These are phyloP conservation scores for Otus sunia DNA, from an alignment of 2,113 vertebrate species.

Conservation along the genomic window DNA sequence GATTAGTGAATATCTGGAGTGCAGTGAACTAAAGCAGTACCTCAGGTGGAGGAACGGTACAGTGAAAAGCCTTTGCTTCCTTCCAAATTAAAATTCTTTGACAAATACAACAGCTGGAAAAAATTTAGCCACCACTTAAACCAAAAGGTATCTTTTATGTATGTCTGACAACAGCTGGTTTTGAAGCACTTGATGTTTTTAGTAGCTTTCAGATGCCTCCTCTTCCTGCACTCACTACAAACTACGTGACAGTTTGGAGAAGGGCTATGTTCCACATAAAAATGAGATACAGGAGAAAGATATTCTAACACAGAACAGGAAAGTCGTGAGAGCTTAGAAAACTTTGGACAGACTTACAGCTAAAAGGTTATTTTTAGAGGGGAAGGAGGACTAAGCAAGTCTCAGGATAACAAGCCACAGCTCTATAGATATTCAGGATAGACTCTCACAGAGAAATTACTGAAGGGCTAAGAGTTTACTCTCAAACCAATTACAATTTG, in stretches of 20 bases:
- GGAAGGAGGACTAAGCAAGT: neutral
- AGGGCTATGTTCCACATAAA: neutral
- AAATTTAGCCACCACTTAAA: neutral
- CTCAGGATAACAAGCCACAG: neutral
- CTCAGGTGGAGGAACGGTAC: neutral
- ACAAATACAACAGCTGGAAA: neutral
- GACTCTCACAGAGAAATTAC: neutral
- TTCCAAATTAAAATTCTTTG: neutral
- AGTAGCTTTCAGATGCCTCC: neutral
- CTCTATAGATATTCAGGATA: neutral
- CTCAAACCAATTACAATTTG: neutral
- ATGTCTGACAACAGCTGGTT: neutral
- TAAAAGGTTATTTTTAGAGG: neutral
- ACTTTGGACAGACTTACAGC: neutral
- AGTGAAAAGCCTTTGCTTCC: neutral
- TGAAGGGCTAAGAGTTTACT: neutral
- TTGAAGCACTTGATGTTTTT: neutral
- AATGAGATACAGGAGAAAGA: neutral
- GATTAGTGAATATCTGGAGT: neutral
- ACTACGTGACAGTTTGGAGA: neutral
- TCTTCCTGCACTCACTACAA: neutral
- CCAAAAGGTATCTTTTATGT: neutral
- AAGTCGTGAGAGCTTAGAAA: neutral
- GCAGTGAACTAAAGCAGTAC: neutral
- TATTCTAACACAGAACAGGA: neutral